Evolutionary conservation across 1,140 invertebrate species (phyloP).

Genomic region (Leptonema lineaticorne): DNA sequence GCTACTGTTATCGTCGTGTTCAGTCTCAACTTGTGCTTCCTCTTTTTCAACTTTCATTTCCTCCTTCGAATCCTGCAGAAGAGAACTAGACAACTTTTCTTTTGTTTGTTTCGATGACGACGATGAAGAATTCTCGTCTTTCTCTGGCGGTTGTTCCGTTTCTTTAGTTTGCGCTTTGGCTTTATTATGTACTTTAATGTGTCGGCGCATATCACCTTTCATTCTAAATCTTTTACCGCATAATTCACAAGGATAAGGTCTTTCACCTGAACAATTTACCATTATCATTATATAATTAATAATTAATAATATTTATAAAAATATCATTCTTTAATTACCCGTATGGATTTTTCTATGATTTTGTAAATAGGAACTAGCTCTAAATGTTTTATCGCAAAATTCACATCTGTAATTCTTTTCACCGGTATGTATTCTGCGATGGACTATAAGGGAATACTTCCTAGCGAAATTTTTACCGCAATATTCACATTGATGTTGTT

Average conservation of each 20-base stretch:
- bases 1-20: constrained; percentile 31
- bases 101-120: background rate
- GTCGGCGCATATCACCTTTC: constrained; percentile 84
- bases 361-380: constrained; percentile 81
- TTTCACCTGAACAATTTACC: constrained; percentile 71
- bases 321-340: too few species aligned
- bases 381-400: constrained; percentile 79
- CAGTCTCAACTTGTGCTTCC: constrained; percentile 22
- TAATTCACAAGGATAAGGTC: constrained; percentile 73
- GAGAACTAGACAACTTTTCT: background rate
- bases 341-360: constrained; percentile 91
- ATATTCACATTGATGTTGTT: constrained; percentile 87
- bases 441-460: constrained; percentile 90
- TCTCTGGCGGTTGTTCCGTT: background rate
- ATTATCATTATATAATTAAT: too few species aligned
- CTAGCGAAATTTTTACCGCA: constrained; percentile 90
- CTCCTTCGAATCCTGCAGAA: constrained; percentile 17
- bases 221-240: constrained; percentile 85
- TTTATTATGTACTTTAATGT: constrained; percentile 73
- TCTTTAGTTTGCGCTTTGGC: background rate
- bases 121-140: background rate
- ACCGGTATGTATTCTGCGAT: constrained; percentile 85
- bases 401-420: constrained; percentile 88
- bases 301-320: too few species aligned
- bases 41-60: constrained; percentile 38